Base-by-base conservation (phyloP, 2,888 invertebrate genomes). In the Metalampra italica region DNA sequence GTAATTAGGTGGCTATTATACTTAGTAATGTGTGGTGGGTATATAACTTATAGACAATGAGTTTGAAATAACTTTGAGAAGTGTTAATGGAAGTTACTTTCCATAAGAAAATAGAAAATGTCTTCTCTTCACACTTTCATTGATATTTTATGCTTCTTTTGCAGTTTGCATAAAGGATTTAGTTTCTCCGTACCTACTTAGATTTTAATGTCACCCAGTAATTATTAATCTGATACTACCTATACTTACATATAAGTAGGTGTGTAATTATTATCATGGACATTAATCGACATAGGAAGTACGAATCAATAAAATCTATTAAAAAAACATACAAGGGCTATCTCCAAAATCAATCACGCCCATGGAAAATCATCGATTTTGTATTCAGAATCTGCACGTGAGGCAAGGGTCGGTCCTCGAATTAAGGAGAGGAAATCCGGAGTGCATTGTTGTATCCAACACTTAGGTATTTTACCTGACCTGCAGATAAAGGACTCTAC, bases 391-490 rank as follows among this genome's bases (percentile, higher is more conserved):
- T 82, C 83, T 83, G 86, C 89, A 89, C 89, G 89, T 89, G 89
- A 89, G 82, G 60, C 73, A 71, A 74, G 82, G 83, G 77, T 82
- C 74, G 84, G 75, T 70, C 68, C 82, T 84, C 77, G 83, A 79
- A 87, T 87, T 88, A 87, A 74, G 81, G 78, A 82, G 83, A 89
- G 89, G 89, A 89, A 87, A 89, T 89, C 89, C 89, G 89, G 89
- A 66, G 67, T 63, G 67, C 71, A 83, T 88, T 89, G 84, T 86
- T 80, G 74, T 76, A 77, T 76, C 74, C 79, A 72, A 81, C 80
- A 71, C 82, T 84, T 75, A 75, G 69, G 78, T 71, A 82, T 78
- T 81, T 78, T 88, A 88, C 89, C 89, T 88, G 89, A 84, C 86
- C 84, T 75, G 60, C 66, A 66, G 70, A 83, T 84, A 82, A 88